Percentiles rank a stretch among this genome's conserved stretches.
Evolutionary conservation across 2,113 vertebrate species (phyloP).

Genomic region (Maccullochella peelii): DNA sequence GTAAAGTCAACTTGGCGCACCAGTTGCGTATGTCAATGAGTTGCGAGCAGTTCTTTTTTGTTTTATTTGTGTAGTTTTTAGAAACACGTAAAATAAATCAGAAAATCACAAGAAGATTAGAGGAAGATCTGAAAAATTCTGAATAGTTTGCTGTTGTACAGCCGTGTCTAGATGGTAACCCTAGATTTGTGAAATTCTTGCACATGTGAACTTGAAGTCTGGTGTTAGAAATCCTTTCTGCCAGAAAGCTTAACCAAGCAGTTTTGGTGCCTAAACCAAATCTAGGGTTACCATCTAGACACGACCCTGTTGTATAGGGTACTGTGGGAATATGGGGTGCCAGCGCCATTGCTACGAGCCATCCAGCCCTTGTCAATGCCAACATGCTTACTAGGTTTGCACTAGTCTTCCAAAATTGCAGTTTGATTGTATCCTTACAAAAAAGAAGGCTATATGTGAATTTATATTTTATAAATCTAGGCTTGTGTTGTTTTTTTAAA

Average conservation of each 20-base stretch:
- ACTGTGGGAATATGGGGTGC: neutral
- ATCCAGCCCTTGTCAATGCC: neutral
- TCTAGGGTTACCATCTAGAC: too few species aligned
- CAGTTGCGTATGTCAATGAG: neutral
- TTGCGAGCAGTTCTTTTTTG: too few species aligned
- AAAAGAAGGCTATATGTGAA: neutral
- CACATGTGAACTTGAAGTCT: too few species aligned
- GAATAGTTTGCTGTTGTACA: too few species aligned
- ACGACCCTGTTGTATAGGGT: too few species aligned
- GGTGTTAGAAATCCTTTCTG: too few species aligned
- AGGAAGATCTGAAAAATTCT: neutral
- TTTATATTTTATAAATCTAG: neutral
- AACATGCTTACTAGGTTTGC: neutral
- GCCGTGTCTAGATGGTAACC: too few species aligned
- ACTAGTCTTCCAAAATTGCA: neutral
- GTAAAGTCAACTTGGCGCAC: neutral
- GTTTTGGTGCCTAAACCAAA: too few species aligned
- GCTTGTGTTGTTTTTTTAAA: neutral
- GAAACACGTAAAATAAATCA: neutral
- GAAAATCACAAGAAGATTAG: neutral
- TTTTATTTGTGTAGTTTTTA: neutral
- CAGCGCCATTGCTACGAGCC: neutral
- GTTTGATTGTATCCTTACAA: neutral
- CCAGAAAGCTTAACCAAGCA: too few species aligned
- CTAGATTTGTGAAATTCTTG: too few species aligned